phyloP scores from a whole-genome alignment of 2,888 invertebrate species.

The Tetragnatha montana region DNA sequence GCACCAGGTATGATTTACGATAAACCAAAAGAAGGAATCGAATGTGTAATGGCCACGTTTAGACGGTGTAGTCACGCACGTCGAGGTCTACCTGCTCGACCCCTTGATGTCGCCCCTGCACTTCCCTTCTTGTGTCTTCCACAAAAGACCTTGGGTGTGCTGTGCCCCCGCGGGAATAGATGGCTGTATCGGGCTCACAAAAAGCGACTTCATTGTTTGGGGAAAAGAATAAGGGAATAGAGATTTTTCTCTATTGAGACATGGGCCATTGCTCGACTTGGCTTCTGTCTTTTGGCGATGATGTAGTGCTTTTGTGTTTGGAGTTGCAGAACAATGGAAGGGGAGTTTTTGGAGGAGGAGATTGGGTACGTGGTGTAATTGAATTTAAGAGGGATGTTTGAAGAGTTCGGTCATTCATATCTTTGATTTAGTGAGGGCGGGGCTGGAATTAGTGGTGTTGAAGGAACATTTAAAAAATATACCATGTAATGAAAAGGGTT shows the following conservation, averaged over 20 bases:
- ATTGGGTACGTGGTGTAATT: background rate
- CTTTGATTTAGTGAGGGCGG: background rate
- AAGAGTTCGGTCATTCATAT: background rate
- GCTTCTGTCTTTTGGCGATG: constrained; percentile 1
- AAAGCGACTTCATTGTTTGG: constrained; percentile 19
- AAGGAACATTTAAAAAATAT: background rate
- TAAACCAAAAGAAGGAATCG: background rate
- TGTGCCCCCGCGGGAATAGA: background rate
- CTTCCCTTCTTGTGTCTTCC: background rate
- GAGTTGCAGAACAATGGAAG: constrained; percentile 9
- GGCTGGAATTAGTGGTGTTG: background rate
- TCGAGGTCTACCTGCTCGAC: background rate
- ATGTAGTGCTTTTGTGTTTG: background rate
- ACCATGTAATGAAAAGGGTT: too few relatives aligned
- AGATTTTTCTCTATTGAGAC: constrained; percentile 23
- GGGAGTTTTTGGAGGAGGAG: background rate
- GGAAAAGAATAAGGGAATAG: background rate
- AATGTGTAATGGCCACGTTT: constrained; percentile 33
- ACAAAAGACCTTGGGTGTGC: background rate
- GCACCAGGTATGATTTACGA: constrained; percentile 28
- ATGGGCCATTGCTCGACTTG: constrained; percentile 15
- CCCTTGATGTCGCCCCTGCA: constrained; percentile 33
- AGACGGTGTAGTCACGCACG: constrained; percentile 36
- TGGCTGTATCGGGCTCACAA: constrained; percentile 14
- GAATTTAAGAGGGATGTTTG: background rate